Conservation (phyloP, 2,888 invertebrate genomes). For the Lycophotia porphyrea region DNA sequence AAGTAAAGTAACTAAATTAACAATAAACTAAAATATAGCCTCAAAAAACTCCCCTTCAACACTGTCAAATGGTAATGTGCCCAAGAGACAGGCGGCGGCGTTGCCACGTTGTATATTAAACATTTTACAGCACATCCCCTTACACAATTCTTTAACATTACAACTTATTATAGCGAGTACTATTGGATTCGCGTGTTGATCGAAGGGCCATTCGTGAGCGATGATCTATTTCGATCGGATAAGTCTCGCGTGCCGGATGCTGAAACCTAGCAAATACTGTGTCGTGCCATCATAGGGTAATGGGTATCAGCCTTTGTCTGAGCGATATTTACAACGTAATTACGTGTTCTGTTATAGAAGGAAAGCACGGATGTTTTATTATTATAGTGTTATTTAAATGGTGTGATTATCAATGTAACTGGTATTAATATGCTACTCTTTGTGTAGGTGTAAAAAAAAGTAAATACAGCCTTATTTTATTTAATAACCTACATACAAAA, state of each 20-base stretch:
- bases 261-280: conserved; percentile 88
- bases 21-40: neutral
- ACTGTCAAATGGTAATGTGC: neutral
- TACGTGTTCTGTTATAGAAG: conserved; percentile 48
- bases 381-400: conserved; percentile 12
- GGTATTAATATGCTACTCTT: neutral
- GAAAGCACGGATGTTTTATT: conserved; percentile 46
- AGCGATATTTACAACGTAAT: conserved; percentile 57
- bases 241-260: conserved; percentile 87
- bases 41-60: neutral
- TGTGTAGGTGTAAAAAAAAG: neutral
- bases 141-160: conserved; percentile 3
- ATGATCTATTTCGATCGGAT: conserved; percentile 88
- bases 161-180: conserved; percentile 45
- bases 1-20: neutral
- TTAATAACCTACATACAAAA: no score
- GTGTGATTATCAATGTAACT: neutral
- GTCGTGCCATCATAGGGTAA: conserved; percentile 68
- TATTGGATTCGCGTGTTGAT: conserved; percentile 84
- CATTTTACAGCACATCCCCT: neutral
- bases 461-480: neutral
- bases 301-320: conserved; percentile 53
- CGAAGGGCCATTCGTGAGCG: conserved; percentile 82
- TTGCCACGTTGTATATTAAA: neutral
- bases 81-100: neutral